Conservation (phyloP, 1,140 invertebrate genomes). For the Nymphalis io region DNA sequence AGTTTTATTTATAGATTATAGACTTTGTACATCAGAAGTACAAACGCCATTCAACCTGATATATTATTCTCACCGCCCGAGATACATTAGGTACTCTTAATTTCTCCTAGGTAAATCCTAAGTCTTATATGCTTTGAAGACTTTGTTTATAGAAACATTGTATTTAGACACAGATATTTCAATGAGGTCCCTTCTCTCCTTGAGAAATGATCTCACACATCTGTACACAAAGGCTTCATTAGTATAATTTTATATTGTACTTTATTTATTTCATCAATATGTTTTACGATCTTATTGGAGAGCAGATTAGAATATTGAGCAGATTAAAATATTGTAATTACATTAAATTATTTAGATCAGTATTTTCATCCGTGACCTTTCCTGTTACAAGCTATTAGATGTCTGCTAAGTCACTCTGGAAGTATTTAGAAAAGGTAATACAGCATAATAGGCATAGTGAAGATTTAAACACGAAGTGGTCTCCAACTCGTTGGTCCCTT, state of each 20-base stretch:
- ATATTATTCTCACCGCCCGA: constrained; percentile 12
- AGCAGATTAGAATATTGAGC: too few relatives aligned
- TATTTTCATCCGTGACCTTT: neutral
- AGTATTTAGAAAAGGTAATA: neutral
- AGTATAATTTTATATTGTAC: neutral
- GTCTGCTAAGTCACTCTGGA: neutral
- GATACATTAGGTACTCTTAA: neutral
- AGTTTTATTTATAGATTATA: constrained; percentile 10
- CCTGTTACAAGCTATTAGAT: neutral
- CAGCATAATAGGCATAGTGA: neutral
- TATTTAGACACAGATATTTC: neutral
- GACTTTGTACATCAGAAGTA: constrained; percentile 20
- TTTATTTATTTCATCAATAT: constrained; percentile 9
- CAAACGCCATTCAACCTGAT: neutral
- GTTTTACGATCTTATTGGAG: neutral
- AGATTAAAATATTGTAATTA: neutral
- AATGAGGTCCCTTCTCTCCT: neutral
- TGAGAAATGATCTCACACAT: neutral
- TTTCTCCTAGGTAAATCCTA: neutral
- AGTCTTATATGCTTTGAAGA: neutral
- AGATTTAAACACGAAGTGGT: neutral
- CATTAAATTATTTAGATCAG: neutral
- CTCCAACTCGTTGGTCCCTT: neutral
- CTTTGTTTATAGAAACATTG: constrained; percentile 6
- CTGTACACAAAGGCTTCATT: neutral